These are phyloP conservation scores for Columba guinea DNA, from an alignment of 2,797 vertebrate genomes.

Conservation along the genomic window DNA sequence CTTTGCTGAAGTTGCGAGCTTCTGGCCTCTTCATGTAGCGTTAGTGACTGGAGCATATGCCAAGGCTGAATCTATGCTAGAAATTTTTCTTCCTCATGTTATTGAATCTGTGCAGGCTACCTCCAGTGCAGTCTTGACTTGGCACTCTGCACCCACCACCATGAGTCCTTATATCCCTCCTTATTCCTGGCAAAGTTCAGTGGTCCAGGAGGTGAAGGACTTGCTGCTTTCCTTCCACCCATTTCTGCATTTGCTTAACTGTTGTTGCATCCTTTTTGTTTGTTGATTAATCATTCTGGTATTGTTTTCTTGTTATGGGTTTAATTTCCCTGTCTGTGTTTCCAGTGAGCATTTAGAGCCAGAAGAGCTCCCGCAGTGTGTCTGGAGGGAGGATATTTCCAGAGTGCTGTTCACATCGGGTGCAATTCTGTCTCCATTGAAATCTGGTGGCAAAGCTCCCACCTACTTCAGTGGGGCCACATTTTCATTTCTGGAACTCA, in stretches of 20 bases:
- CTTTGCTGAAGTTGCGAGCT: conserved; percentile 19
- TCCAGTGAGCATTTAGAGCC: background rate
- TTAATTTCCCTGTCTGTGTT: conserved; percentile 32
- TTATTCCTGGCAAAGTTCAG: background rate
- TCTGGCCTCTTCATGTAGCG: background rate
- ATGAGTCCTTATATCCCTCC: background rate
- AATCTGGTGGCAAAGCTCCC: conserved; percentile 25
- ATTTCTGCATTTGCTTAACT: background rate
- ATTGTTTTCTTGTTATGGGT: conserved; percentile 35
- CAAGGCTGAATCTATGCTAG: background rate
- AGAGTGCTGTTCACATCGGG: background rate
- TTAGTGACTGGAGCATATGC: background rate
- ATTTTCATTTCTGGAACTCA: conserved; percentile 18
- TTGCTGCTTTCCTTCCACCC: background rate
- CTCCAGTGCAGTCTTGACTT: background rate
- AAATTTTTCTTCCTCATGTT: background rate
- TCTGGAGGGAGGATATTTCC: conserved; percentile 34
- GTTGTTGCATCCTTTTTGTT: background rate
- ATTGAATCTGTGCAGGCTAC: background rate
- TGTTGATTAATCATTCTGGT: conserved; percentile 13
- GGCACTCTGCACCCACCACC: background rate
- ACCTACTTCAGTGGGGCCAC: background rate
- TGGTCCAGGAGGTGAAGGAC: background rate
- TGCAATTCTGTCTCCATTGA: background rate
- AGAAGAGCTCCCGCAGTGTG: conserved; percentile 38